Evolutionary conservation across 1,140 invertebrate species (phyloP).

Genomic region (Pseudomyrmex gracilis): DNA sequence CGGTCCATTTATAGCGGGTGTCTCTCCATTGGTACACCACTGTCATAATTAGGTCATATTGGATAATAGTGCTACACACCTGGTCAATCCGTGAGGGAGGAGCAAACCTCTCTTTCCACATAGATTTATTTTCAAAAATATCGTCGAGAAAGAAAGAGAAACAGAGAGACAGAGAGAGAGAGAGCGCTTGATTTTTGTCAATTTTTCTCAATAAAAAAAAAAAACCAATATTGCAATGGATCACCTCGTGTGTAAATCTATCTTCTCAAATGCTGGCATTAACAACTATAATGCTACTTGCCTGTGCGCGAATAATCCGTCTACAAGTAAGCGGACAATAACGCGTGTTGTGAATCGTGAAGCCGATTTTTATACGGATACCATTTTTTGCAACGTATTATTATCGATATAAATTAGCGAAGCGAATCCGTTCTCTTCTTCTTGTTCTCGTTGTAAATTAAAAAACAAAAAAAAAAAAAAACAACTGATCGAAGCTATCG

Average conservation of each 20-base stretch:
- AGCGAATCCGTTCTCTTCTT: constrained; percentile 17
- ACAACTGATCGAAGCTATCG: constrained; percentile 6
- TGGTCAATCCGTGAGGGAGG: constrained; percentile 49
- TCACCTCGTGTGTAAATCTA: background rate
- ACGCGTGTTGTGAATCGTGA: background rate
- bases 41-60: constrained; percentile 78
- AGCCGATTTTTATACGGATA: background rate
- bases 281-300: background rate
- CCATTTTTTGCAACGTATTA: background rate
- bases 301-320: background rate
- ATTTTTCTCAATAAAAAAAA: background rate
- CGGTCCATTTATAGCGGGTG: constrained; percentile 69
- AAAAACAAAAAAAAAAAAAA: too few species aligned
- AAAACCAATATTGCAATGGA: background rate
- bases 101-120: constrained; percentile 15
- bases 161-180: background rate
- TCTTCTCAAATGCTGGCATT: background rate
- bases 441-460: background rate
- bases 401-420: constrained; percentile 10
- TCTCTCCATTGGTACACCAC: constrained; percentile 63
- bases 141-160: too few species aligned
- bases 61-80: constrained; percentile 56
- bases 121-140: constrained; percentile 13
- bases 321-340: background rate
- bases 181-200: too few species aligned